Evolutionary conservation across 2,797 vertebrate genomes (phyloP).

Genomic region (Acipenser ruthenus): DNA sequence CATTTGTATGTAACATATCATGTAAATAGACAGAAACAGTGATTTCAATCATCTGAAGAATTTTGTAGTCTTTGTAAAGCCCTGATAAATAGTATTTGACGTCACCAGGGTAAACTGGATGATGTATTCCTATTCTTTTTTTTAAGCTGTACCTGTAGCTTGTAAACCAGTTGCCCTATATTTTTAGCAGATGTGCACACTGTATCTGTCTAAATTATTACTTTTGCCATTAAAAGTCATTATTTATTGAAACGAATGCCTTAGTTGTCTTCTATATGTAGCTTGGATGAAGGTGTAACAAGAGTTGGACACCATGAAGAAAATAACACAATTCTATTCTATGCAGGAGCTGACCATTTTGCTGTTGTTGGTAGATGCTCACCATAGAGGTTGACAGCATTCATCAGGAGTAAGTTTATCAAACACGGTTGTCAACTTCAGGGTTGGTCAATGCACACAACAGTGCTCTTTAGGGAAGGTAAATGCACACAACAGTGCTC

Average conservation of each 20-base stretch:
- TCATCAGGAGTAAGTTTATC: too few species aligned
- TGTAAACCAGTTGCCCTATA: constrained; percentile 74
- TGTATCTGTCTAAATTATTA: constrained; percentile 77
- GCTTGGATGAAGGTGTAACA: neutral
- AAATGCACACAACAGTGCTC: too few species aligned
- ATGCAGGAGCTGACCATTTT: too few species aligned
- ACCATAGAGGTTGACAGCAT: too few species aligned
- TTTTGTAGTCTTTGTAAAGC: constrained; percentile 99
- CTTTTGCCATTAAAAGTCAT: constrained; percentile 74
- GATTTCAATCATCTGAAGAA: constrained; percentile 97
- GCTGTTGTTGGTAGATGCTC: too few species aligned
- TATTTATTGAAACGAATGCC: constrained; percentile 71
- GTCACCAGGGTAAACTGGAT: constrained; percentile 78
- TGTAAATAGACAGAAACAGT: constrained; percentile 99
- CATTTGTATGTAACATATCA: constrained; percentile 99
- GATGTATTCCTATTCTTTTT: constrained; percentile 58
- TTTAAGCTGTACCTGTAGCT: constrained; percentile 63
- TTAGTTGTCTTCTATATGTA: constrained; percentile 31
- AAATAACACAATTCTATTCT: too few species aligned
- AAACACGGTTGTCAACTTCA: too few species aligned
- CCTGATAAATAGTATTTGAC: constrained; percentile 97
- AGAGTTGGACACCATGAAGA: too few species aligned
- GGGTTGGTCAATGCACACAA: too few species aligned
- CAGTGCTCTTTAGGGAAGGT: too few species aligned
- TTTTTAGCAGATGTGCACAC: constrained; percentile 66